Percentiles rank a stretch among this genome's conserved stretches.
These are phyloP conservation scores for Nematostella vectensis DNA, from an alignment of 92 coral and sea anemone species.

Conservation along the genomic window DNA sequence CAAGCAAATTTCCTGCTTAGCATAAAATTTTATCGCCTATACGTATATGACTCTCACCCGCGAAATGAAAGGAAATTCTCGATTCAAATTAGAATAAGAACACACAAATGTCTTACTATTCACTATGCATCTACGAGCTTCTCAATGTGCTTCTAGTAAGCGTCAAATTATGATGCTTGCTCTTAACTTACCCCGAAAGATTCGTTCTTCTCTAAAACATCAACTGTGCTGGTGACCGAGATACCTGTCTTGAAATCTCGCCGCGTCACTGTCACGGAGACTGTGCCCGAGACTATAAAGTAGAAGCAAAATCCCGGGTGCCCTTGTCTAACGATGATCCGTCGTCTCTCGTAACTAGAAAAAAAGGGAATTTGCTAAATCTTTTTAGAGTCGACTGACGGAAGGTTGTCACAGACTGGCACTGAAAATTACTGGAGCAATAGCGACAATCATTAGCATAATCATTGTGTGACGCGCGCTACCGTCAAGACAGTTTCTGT, in stretches of 20 bases:
- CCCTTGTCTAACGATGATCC: constrained; percentile 72
- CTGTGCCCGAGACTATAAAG: constrained; percentile 79
- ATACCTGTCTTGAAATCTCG: constrained; percentile 60
- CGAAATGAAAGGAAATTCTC: too few species aligned
- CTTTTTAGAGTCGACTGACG: too few species aligned
- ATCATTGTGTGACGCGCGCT: too few species aligned
- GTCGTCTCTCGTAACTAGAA: constrained; percentile 59
- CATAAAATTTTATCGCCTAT: too few species aligned
- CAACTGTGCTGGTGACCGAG: constrained; percentile 63
- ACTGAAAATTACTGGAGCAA: background rate
- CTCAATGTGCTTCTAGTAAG: too few species aligned
- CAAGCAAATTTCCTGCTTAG: too few species aligned
- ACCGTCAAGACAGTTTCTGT: too few species aligned
- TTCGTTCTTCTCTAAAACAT: constrained; percentile 68
- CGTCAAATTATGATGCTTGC: too few species aligned
- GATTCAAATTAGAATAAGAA: too few species aligned
- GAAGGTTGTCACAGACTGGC: background rate
- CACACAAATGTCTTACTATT: too few species aligned
- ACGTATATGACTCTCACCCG: too few species aligned
- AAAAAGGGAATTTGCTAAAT: background rate
- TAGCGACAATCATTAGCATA: background rate
- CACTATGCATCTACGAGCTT: too few species aligned
- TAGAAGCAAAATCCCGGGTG: constrained; percentile 81
- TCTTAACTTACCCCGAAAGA: constrained; percentile 62
- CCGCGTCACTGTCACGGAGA: constrained; percentile 79